phyloP scores from a whole-genome alignment of 2,888 invertebrate genomes.

The Caenorhabditis sulstoni region DNA sequence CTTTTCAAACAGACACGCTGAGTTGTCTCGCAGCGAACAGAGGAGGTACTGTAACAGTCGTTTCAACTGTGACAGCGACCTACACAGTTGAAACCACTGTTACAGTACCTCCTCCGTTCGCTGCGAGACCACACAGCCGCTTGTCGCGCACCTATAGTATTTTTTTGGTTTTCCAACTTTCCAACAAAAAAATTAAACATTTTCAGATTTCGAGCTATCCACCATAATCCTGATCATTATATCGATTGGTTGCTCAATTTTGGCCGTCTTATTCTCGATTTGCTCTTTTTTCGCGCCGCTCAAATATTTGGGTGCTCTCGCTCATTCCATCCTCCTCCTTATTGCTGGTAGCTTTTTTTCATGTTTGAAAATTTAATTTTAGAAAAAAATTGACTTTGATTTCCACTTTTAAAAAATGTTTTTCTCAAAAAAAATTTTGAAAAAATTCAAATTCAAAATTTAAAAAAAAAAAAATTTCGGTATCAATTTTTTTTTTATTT shows the following conservation, averaged over 20 bases:
- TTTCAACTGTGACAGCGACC: no score
- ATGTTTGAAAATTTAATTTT: background rate
- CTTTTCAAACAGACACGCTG: no score
- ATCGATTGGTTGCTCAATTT: constrained; percentile 55
- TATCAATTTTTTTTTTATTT: constrained; percentile 14
- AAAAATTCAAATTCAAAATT: no score
- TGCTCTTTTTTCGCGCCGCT: constrained; percentile 66
- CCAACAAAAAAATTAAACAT: background rate
- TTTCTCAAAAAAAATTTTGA: background rate
- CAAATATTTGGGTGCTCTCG: constrained; percentile 63
- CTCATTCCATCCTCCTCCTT: constrained; percentile 64
- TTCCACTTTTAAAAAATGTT: no score
- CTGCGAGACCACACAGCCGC: no score
- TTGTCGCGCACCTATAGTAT: no score
- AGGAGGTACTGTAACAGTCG: no score
- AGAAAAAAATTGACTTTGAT: no score
- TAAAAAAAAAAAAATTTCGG: background rate
- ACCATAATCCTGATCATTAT: constrained; percentile 63
- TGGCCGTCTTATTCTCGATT: constrained; percentile 65
- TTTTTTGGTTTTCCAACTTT: no score
- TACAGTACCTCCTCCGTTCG: no score
- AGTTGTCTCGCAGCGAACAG: no score
- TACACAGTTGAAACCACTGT: no score
- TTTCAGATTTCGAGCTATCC: constrained; percentile 70
- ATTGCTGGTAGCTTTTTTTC: constrained; percentile 58